These are phyloP conservation scores for Girardinus metallicus DNA, from an alignment of 2,797 vertebrate species.

Conservation along the genomic window DNA sequence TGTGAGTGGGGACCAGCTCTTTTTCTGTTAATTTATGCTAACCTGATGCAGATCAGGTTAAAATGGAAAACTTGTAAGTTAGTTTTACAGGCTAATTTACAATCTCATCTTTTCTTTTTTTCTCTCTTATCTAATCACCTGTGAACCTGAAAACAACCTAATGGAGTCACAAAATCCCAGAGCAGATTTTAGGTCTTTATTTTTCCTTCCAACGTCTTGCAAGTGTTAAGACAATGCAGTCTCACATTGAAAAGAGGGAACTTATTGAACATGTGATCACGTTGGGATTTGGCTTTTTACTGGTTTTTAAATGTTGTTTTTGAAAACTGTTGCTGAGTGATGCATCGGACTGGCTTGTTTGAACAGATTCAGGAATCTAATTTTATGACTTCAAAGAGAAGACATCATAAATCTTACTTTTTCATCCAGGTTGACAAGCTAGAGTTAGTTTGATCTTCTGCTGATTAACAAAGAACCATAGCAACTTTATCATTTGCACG, in stretches of 20 bases:
- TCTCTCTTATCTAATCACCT: neutral
- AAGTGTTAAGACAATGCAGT: neutral
- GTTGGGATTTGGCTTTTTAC: conserved; percentile 3
- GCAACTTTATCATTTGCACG: neutral
- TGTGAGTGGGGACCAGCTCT: neutral
- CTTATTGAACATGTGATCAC: neutral
- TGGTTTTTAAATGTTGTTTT: conserved; percentile 14
- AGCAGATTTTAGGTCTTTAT: conserved; percentile 8
- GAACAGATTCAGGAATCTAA: conserved; percentile 1
- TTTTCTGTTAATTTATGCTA: neutral
- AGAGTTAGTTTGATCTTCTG: neutral
- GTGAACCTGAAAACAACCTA: neutral
- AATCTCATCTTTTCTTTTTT: conserved; percentile 7
- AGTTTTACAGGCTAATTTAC: neutral
- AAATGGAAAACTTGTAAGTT: too few species aligned
- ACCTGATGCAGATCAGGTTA: too few species aligned
- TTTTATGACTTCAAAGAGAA: conserved; percentile 11
- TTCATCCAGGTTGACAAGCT: conserved; percentile 4
- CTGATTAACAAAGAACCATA: conserved; percentile 4
- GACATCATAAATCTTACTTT: neutral
- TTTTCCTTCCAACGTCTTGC: neutral
- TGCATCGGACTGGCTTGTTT: neutral
- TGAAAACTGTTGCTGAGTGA: conserved; percentile 20
- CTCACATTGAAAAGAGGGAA: conserved; percentile 3
- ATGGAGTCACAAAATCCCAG: conserved; percentile 8